phyloP scores from a whole-genome alignment of 2,797 vertebrate species.

The Monodelphis domestica region DNA sequence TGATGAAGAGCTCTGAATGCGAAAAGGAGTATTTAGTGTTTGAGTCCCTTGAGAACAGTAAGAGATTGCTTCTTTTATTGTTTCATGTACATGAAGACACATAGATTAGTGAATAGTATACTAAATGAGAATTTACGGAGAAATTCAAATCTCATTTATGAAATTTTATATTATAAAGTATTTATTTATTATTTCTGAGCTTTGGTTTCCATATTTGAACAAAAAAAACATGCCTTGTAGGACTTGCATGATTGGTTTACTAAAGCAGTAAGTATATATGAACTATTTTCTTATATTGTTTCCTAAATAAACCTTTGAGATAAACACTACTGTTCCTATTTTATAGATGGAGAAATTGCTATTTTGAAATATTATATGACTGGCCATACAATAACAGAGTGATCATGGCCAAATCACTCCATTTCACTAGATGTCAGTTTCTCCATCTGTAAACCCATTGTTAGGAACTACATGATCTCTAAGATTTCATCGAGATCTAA shows the following conservation, averaged over 20 bases:
- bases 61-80: not conserved
- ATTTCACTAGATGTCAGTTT: not conserved
- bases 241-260: not conserved
- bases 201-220: not conserved
- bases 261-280: not conserved
- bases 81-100: not conserved
- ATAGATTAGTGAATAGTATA: not conserved
- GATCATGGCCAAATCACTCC: not conserved
- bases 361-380: not conserved
- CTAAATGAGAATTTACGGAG: not conserved
- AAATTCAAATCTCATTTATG: not conserved
- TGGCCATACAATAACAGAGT: not conserved
- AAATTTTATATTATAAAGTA: not conserved
- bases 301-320: not conserved
- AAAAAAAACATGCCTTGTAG: not conserved
- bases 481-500: not conserved
- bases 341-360: not conserved
- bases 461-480: fast-evolving
- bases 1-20: too few relatives aligned
- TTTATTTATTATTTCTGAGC: too few relatives aligned
- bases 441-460: not conserved
- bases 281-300: not conserved
- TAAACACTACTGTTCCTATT: not conserved
- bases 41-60: too few relatives aligned
- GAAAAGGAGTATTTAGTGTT: too few relatives aligned